phyloP scores from a whole-genome alignment of 2,888 invertebrate species.

The Reticulitermes lucifugus region DNA sequence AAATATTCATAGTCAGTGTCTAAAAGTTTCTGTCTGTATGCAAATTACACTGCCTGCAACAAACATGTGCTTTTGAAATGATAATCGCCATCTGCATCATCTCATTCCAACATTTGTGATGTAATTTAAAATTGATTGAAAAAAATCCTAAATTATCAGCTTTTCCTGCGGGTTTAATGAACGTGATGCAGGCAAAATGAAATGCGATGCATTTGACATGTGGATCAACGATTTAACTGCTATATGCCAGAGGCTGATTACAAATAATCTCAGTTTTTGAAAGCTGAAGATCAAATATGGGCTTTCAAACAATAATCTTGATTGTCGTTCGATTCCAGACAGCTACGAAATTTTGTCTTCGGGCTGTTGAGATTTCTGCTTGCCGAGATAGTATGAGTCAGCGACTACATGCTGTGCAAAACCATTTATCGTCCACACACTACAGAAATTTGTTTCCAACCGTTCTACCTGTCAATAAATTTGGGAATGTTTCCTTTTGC shows the following conservation, averaged over 20 bases:
- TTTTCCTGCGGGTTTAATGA: not conserved
- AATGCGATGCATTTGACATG: not conserved
- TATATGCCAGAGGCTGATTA: not conserved
- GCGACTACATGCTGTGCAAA: no score
- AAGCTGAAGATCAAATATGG: no score
- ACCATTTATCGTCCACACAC: no score
- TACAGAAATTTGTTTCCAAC: no score
- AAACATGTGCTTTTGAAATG: slow-evolving; percentile 5
- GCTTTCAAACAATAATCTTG: no score
- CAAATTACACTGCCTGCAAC: not conserved
- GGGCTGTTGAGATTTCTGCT: no score
- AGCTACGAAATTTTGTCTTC: no score
- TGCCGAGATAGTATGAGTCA: no score
- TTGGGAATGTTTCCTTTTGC: no score
- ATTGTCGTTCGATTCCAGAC: no score
- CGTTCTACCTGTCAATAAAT: no score
- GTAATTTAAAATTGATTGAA: not conserved
- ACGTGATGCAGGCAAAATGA: not conserved
- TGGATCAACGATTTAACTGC: not conserved
- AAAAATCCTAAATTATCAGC: not conserved
- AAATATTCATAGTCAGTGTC: not conserved
- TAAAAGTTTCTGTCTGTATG: not conserved
- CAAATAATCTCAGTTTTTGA: not conserved
- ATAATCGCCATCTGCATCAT: not conserved
- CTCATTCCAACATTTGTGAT: not conserved